Evolutionary conservation across 2,113 vertebrate genomes (phyloP), one percentile per base, ranked within the genome.

Genomic region (Meriones unguiculatus): DNA sequence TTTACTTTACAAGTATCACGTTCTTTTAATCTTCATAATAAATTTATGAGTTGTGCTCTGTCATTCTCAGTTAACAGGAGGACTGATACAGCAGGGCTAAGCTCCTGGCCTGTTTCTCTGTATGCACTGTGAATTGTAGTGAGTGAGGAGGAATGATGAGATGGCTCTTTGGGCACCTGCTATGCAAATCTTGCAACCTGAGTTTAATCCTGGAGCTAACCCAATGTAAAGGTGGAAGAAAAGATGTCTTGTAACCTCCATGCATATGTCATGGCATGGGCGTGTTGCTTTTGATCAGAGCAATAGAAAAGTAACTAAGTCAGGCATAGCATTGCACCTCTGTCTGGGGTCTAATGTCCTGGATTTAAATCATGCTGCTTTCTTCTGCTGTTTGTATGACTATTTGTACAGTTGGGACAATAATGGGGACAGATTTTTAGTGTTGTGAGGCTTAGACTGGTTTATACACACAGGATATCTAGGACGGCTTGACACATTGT

Each of bases 21-120:
- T 50, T 96, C 80, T 85, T 95, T 93, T 91, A 84, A 87, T 59
- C 30, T 28, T 84, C 32, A 46, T 46, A 62, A 91, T 25, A 69
- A 52, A 59, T 73, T 84, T 96, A 13, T 84, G 89, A 80, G 64
- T 65, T 70, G 90, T 87, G 10, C 65, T 95, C 65, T 82, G 0
- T 91, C 94, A 73, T 38, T 73, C 30, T 94, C 50, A 78, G 50
- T 93, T 77, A 95, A 70, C 25, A 94, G 32, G 46, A 38, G 67
- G 32, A 30, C 14, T 91, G 65, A 59, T 6, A 25, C 1, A 1
- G 24, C 54, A 25, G 32, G 18, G 9, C 65, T 65, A 64, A 72
- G 14, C 81, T 64, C 38, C 67, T 73, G 54, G 12, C 57, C 85
- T n/a, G 65, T 92, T 95, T 86, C 59, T 90, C 41, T 41, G 87